Base-by-base conservation (phyloP, 2,113 vertebrate genomes). In the Ochotona curzoniae region DNA sequence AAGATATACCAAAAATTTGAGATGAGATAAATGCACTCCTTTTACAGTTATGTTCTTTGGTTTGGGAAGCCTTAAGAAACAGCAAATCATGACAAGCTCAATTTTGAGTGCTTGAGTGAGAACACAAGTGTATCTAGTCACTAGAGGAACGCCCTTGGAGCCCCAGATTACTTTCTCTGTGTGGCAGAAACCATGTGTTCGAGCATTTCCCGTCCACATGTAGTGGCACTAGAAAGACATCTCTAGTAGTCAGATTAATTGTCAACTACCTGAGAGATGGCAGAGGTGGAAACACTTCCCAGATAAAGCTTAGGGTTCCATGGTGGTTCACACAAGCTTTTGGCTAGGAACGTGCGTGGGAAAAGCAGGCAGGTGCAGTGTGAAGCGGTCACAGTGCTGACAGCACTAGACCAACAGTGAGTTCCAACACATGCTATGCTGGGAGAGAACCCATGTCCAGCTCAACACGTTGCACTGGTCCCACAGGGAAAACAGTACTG, bases 21-120 rank as follows among this genome's bases (percentile, higher is more conserved):
- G 91, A 93, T 90, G 57, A 88, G 94, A 93, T 94, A 96, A 97
- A 96, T 88, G 84, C 79, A 83, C 81, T 94, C 49, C 94, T 97
- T 96, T 95, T 86, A 93, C 95, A 96, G 86, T 60, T 69, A 82
- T 92, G 71, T 95, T 90, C 78, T 93, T 94, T 66, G 86, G 88
- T 95, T 91, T 94, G 54, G 93, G 90, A 96, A 73, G 94, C 18
- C 47, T 71, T 96, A 74, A 95, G 76, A 61, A 83, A 84, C 60
- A 89, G 78, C 64, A 88, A 95, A 84, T 71, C 57, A 87, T 85
- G 94, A 96, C 38, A 74, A 89, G 87, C 60, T 90, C 2, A 3
- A 91, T 94, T 96, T 94, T 94, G 25, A 93, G 81, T 91, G 79
- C 83, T 93, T 84, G 80, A 93, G 78, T 76, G 63, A 87, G 64